These are phyloP conservation scores for Pammene fasciana DNA, from an alignment of 2,888 invertebrate genomes.

Conservation along the genomic window DNA sequence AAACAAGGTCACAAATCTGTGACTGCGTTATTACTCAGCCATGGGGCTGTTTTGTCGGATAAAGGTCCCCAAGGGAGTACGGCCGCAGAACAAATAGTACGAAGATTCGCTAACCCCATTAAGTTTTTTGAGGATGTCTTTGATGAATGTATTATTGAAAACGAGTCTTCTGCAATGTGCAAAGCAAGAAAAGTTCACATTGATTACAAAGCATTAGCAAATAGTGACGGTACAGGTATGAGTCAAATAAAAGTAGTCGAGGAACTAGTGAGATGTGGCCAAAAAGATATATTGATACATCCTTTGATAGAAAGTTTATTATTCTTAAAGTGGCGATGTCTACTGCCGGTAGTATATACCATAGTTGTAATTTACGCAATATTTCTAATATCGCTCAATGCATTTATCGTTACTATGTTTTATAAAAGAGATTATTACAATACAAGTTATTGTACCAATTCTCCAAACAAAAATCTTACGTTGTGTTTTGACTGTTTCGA, in stretches of 20 bases:
- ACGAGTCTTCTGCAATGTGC: neutral
- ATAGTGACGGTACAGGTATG: neutral
- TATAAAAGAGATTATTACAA: neutral
- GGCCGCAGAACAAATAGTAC: conserved; percentile 12
- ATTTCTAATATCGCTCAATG: conserved; percentile 10
- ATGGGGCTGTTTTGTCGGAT: neutral
- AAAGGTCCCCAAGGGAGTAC: neutral
- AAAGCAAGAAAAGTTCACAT: neutral
- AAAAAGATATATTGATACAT: conserved; percentile 11
- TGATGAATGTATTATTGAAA: conserved; percentile 12
- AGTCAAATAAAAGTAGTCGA: conserved; percentile 21
- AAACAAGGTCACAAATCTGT: neutral
- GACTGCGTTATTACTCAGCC: neutral
- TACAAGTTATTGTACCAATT: neutral
- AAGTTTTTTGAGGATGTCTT: conserved; percentile 14
- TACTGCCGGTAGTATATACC: neutral
- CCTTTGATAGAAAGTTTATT: conserved; percentile 5
- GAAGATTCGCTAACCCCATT: neutral
- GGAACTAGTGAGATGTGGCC: conserved; percentile 23
- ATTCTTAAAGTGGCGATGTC: neutral
- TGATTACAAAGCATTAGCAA: conserved; percentile 4
- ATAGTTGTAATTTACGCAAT: conserved; percentile 11
- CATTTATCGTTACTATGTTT: conserved; percentile 3
- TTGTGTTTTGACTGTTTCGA: neutral
- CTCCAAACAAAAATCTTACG: neutral